Percentiles rank a stretch among this genome's conserved stretches.
Conservation (phyloP, 2,888 invertebrate genomes). For the Hirudinaria manillensis region DNA sequence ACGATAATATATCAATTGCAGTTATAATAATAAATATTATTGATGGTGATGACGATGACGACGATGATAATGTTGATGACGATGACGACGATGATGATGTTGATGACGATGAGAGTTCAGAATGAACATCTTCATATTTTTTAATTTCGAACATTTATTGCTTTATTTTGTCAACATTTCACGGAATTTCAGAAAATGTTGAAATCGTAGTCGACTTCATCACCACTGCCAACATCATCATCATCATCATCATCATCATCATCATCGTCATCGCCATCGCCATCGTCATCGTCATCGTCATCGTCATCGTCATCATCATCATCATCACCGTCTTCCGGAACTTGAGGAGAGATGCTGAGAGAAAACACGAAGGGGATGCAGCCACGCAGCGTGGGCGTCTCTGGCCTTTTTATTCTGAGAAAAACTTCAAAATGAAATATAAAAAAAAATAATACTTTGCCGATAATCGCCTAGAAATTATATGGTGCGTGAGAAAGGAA, state of each 20-base stretch:
- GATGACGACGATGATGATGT: constrained; percentile 14
- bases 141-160: not conserved
- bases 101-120: not conserved
- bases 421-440: too few species aligned
- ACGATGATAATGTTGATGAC: constrained; percentile 27
- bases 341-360: too few species aligned
- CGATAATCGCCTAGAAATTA: too few species aligned
- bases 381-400: too few species aligned
- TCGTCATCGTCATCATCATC: too few species aligned
- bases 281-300: constrained; percentile 3
- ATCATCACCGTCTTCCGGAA: too few species aligned
- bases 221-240: constrained; percentile 14
- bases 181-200: not conserved
- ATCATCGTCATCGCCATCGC: constrained; percentile 2
- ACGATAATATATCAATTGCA: not conserved
- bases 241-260: constrained; percentile 27
- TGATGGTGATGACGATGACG: constrained; percentile 30
- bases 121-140: not conserved
- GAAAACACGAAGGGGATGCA: too few species aligned
- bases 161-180: not conserved
- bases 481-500: too few species aligned
- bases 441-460: too few species aligned
- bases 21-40: not conserved
- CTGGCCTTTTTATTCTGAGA: too few species aligned
- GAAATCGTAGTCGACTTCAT: constrained; percentile 4